phyloP scores from a whole-genome alignment of 2,888 invertebrate species.

The Rhogogaster chlorosoma region DNA sequence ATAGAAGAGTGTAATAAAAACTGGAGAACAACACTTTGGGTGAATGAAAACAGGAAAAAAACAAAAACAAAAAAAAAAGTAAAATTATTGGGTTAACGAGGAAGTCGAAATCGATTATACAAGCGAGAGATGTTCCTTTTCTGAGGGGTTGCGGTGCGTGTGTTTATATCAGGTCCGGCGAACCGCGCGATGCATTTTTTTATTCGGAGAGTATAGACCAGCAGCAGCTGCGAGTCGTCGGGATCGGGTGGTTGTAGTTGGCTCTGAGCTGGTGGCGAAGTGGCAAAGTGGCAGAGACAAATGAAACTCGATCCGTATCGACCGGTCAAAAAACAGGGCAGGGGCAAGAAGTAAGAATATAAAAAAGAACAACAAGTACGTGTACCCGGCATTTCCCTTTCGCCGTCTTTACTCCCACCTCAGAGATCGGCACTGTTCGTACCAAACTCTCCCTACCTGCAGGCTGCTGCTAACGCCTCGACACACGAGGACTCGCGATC shows the following conservation, averaged over 20 bases:
- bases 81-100: background rate
- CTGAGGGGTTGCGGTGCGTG: background rate
- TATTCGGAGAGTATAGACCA: conserved; percentile 6
- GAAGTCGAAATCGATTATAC: background rate
- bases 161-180: conserved; percentile 2
- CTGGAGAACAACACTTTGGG: background rate
- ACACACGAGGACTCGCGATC: background rate
- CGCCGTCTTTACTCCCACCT: conserved; percentile 60
- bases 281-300: conserved; percentile 73
- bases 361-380: conserved; percentile 59
- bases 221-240: background rate
- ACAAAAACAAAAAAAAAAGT: background rate
- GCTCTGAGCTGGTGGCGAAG: conserved; percentile 60
- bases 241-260: conserved; percentile 7
- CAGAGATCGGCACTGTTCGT: background rate
- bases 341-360: conserved; percentile 65
- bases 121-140: background rate
- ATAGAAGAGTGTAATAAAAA: background rate
- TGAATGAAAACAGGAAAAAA: no score
- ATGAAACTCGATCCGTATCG: conserved; percentile 73
- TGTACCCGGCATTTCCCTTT: conserved; percentile 74
- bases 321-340: conserved; percentile 73
- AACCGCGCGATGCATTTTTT: conserved; percentile 60
- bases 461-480: background rate
- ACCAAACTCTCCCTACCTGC: background rate